These are phyloP conservation scores for Aix galericulata DNA, from an alignment of 2,113 vertebrate species.

Conservation along the genomic window DNA sequence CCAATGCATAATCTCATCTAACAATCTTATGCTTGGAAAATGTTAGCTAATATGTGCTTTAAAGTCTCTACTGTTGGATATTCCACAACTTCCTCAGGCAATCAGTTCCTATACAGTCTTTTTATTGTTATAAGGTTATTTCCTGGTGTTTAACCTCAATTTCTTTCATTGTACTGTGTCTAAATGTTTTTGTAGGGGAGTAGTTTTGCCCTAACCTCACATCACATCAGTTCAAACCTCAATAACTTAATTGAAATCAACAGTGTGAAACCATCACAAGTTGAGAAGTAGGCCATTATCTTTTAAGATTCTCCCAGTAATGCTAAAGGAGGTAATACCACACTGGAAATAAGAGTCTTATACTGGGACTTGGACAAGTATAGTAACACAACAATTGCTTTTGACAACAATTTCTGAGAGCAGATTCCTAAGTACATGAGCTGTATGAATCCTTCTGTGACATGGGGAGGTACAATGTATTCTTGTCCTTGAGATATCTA, in stretches of 20 bases:
- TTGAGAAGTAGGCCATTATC: background rate
- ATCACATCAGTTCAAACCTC: background rate
- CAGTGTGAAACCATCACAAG: background rate
- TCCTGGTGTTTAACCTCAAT: background rate
- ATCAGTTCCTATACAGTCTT: background rate
- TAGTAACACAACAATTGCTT: background rate
- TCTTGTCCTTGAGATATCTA: background rate
- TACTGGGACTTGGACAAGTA: background rate
- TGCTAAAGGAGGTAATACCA: background rate
- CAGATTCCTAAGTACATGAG: background rate
- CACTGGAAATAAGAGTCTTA: background rate
- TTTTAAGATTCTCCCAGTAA: background rate
- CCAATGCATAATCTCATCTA: fast-evolving
- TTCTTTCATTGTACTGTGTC: background rate
- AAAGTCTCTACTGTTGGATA: background rate
- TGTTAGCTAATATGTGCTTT: background rate
- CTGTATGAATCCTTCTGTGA: background rate
- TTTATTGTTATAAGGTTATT: background rate
- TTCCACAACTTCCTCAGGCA: background rate
- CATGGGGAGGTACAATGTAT: background rate
- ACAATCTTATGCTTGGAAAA: background rate
- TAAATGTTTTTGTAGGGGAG: background rate
- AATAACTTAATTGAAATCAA: background rate
- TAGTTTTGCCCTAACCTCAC: background rate
- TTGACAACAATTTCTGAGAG: background rate